A percentile compares a stretch with the other conserved stretches of the same genome.
These are phyloP conservation scores for Tiphia femorata DNA, from an alignment of 2,888 invertebrate species.

Conservation along the genomic window DNA sequence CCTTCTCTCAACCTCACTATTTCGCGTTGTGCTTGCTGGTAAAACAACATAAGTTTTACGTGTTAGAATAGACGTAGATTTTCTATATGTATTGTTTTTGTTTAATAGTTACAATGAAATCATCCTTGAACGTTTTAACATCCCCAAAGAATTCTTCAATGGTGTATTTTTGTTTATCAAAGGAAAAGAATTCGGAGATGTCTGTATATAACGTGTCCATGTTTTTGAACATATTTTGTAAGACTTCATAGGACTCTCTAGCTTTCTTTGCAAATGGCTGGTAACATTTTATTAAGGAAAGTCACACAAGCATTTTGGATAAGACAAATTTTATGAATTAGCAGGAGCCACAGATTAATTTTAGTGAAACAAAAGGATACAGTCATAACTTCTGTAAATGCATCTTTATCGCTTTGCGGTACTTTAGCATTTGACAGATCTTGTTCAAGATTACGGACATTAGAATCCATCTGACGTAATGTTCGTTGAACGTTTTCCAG, in stretches of 20 bases:
- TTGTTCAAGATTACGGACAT: slow-evolving; percentile 89
- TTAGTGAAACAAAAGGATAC: slow-evolving; percentile 72
- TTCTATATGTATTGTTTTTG: neutral
- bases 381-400: slow-evolving; percentile 89
- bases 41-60: slow-evolving; percentile 16
- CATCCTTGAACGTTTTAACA: slow-evolving; percentile 93
- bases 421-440: slow-evolving; percentile 88
- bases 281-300: slow-evolving; percentile 41
- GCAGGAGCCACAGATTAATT: neutral
- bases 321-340: neutral
- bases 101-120: slow-evolving; percentile 78
- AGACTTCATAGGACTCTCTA: slow-evolving; percentile 86
- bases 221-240: slow-evolving; percentile 94
- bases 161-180: slow-evolving; percentile 93
- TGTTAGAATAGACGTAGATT: neutral
- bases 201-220: slow-evolving; percentile 90
- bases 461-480: slow-evolving; percentile 87
- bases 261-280: slow-evolving; percentile 84
- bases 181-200: slow-evolving; percentile 90
- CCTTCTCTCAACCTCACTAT: slow-evolving; percentile 85
- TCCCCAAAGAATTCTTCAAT: slow-evolving; percentile 97
- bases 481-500: slow-evolving; percentile 86
- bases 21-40: slow-evolving; percentile 85
- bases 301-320: neutral
- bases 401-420: slow-evolving; percentile 85